Base-by-base conservation (phyloP, 2,113 vertebrate genomes). In the Gymnorhina tibicen region DNA sequence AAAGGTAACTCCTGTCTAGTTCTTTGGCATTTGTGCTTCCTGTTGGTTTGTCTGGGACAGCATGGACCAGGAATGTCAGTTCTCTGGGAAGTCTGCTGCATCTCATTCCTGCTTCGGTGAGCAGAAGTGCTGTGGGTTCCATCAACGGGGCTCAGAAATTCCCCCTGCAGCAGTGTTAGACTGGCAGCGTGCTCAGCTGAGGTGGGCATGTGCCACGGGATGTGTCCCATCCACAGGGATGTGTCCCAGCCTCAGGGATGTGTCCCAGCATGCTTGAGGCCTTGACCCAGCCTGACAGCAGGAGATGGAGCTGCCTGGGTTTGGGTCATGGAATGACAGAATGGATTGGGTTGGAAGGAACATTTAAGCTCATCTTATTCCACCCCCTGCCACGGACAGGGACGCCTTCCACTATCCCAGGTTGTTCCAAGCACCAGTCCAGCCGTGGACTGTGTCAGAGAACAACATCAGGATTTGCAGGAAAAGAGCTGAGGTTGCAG, bases 121-220 rank as follows among this genome's bases (percentile, higher is more conserved):
- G 37, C 24, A 27, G 47, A 33, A 50, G 1, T 21, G 55, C 49
- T 63, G 67, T 20, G 46, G 20, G 19, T 64, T 44, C 32, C 10
- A 0, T 11, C 44, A 17, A 5, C 49, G 41, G 26, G 39, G 30
- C 59, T 60, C 63, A 9, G 49, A 21, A 63, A 32, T 26, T 77
- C n/a, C 33, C 3, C 56, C 27, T 58, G 53, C 3, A 9, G 0
- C 63, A 37, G 58, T 3, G 0, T 10, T 16, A 30, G 44, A 4
- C 23, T 0, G 5, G 18, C 15, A 9, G 11, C 20, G 52, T 23
- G 21, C 42, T 18, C 9, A 3, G 27, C 5, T 3, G 1, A 30
- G 70, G 79, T 46, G 69, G 23, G 58, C 28, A 0, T 3, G 50
- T 53, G 69, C 21, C 32, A 3, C 14, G 50, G 46, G 8, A 1